Evolutionary conservation across 2,113 vertebrate species (phyloP).

Genomic region (Brienomyrus brachyistius): DNA sequence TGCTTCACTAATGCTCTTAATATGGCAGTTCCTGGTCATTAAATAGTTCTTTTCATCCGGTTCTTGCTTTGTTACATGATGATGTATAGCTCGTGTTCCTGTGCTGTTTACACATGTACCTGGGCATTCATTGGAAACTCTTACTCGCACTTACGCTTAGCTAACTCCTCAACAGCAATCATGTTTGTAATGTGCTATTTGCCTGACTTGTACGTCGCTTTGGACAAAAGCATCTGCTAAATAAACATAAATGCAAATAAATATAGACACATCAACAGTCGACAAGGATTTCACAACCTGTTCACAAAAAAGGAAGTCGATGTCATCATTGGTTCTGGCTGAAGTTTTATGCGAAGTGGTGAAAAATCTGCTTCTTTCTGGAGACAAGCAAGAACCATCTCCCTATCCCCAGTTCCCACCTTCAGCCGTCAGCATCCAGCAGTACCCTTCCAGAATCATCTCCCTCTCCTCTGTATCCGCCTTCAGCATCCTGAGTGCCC

Average conservation of each 20-base stretch:
- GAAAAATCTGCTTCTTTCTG: conserved; percentile 32
- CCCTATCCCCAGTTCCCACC: not conserved
- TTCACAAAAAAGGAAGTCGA: conserved; percentile 17
- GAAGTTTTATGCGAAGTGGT: conserved; percentile 10
- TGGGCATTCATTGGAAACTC: not conserved
- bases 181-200: not conserved
- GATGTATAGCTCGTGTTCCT: not conserved
- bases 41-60: not conserved
- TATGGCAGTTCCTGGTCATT: not conserved
- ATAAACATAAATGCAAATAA: not conserved
- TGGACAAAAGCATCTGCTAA: not conserved
- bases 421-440: not conserved
- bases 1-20: not conserved
- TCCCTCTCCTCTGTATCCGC: not conserved
- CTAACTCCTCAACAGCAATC: not conserved
- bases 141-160: not conserved
- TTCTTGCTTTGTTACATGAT: not conserved
- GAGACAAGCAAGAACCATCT: not conserved
- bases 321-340: conserved; percentile 10
- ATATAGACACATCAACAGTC: not conserved
- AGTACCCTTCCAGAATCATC: not conserved
- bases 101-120: not conserved
- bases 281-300: not conserved
- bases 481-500: not conserved
- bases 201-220: not conserved